Base-by-base conservation (phyloP, 2,888 invertebrate species). In the Ophioninae sp. region DNA sequence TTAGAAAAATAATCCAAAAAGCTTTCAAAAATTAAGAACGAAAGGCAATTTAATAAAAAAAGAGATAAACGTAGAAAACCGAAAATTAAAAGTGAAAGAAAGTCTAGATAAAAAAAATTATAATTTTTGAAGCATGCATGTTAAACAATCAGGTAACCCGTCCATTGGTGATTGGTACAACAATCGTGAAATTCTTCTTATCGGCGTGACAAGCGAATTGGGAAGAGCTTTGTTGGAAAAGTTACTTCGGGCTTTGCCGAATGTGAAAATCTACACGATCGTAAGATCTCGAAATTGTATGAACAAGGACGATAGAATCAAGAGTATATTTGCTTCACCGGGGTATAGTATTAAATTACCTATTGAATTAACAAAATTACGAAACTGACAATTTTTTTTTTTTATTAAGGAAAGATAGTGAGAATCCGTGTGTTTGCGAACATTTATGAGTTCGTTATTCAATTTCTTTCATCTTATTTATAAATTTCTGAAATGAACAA, bases 91-190 rank as follows among this genome's bases (percentile, higher is more conserved):
- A 30, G 3, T 2, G 30, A 3, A 30, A 30, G 30, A 30, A 30
- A 30, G 30, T 3, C 30, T 30, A 3, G 3, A 30, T 30, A 30
- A 30, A 30, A 30, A 2, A 30, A 30, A 3, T 30, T 30, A 30
- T 65, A 69, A 37, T 74, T 39, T 64, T 57, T 30, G 67, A 30
- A 30, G 20, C 30, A 39, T 39, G 17, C 59, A 67, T 37, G 65
- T 7, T 8, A 41, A 56, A 76, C 86, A 90, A 90, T 89, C 82
- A 78, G 79, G 70, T 80, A 87, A 70, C 75, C 91, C 91, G 91
- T 86, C 89, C 86, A 88, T 91, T 39, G 23, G 85, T 83, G 90
- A 91, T 67, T 92, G 91, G 91, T 92, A 88, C 89, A 86, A 80
- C 39, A 85, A 88, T 6, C 89, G 90, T 50, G 88, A 89, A 85